A percentile compares a stretch with the other conserved stretches of the same genome.
Conservation (phyloP, 1,140 invertebrate species). For the Coenobita brevimanus region DNA sequence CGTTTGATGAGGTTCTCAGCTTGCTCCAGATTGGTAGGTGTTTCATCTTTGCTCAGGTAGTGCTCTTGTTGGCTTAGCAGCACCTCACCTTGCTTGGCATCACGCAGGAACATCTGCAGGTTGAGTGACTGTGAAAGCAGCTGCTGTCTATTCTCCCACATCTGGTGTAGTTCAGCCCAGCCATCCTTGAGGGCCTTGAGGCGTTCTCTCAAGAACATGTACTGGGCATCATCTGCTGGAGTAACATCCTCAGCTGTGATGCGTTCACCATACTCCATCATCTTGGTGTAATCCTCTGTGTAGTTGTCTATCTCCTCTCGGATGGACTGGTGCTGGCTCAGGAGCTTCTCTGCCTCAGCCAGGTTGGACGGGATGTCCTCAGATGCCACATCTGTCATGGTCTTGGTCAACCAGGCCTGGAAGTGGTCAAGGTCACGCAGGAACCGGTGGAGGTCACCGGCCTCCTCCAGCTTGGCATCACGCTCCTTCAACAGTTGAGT, state of each 20-base stretch:
- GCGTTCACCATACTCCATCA: constrained; percentile 99
- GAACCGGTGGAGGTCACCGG: constrained; percentile 98
- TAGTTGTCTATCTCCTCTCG: constrained; percentile 99
- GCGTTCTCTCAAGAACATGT: constrained; percentile 98
- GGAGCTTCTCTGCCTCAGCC: constrained; percentile 95
- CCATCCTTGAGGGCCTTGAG: constrained; percentile 97
- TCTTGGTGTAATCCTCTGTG: constrained; percentile 97
- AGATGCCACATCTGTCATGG: constrained; percentile 97
- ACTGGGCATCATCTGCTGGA: constrained; percentile 95
- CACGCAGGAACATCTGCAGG: constrained; percentile 95
- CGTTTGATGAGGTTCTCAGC: constrained; percentile 97
- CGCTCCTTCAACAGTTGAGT: constrained; percentile 98
- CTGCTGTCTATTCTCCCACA: constrained; percentile 99
- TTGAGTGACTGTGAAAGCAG: constrained; percentile 95
- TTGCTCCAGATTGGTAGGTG: constrained; percentile 94
- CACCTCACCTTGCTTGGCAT: constrained; percentile 98
- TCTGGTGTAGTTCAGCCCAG: constrained; percentile 99
- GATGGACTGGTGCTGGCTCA: constrained; percentile 97
- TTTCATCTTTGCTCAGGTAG: constrained; percentile 94
- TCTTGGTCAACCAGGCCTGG: constrained; percentile 98
- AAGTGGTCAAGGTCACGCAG: constrained; percentile 99
- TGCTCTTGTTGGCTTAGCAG: constrained; percentile 98
- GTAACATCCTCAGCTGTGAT: constrained; percentile 79
- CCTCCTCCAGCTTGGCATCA: constrained; percentile 98
- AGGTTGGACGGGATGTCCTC: constrained; percentile 98